Percentiles rank a stretch among this genome's conserved stretches.
phyloP scores from a whole-genome alignment of 2,797 vertebrate species.

The Decapterus maruadsi region DNA sequence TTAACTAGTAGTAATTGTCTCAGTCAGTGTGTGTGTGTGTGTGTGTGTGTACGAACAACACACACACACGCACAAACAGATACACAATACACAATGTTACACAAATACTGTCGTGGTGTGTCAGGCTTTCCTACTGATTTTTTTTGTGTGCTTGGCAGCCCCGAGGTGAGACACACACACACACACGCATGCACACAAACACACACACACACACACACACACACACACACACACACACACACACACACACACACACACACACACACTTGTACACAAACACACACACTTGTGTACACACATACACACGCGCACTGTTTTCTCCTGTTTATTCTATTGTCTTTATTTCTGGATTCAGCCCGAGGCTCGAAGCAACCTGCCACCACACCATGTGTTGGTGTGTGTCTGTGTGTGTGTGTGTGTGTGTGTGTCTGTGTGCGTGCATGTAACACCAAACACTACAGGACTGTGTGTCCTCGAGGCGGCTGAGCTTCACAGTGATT shows the following conservation, averaged over 20 bases:
- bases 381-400: conserved; percentile 46
- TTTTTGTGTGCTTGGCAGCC: conserved; percentile 42
- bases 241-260: no score
- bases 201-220: neutral
- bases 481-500: conserved; percentile 55
- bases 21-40: conserved; percentile 8
- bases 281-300: no score
- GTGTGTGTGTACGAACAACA: conserved; percentile 8
- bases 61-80: neutral
- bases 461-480: conserved; percentile 58
- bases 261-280: no score
- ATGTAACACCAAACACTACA: conserved; percentile 32
- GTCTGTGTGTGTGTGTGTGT: conserved; percentile 26
- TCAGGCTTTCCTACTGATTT: conserved; percentile 38
- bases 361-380: conserved; percentile 64
- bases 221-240: conserved; percentile 1
- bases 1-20: conserved; percentile 59
- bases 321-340: conserved; percentile 70
- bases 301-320: neutral
- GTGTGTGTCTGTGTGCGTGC: conserved; percentile 20
- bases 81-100: conserved; percentile 17
- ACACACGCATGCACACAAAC: neutral
- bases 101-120: conserved; percentile 41
- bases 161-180: conserved; percentile 44
- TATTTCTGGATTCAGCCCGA: conserved; percentile 74